Evolutionary conservation across 2,113 vertebrate genomes (phyloP).

Genomic region (Cricetomys ansorgei): DNA sequence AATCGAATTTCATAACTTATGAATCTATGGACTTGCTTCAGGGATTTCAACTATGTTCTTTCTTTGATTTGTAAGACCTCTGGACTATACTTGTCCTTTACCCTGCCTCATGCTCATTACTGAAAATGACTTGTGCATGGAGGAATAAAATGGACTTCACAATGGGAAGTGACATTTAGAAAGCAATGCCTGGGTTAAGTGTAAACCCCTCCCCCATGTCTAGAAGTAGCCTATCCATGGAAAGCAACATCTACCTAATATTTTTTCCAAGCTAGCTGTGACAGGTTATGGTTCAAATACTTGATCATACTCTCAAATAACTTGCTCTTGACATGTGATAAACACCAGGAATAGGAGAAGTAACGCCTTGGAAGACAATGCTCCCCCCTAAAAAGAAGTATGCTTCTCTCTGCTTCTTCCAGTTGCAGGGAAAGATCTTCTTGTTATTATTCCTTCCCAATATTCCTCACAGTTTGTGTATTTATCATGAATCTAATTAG

Average conservation of each 20-base stretch:
- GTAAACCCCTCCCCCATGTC: conserved; percentile 28
- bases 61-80: conserved; percentile 71
- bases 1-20: conserved; percentile 65
- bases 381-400: not conserved
- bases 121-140: conserved; percentile 66
- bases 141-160: conserved; percentile 56
- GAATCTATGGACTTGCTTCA: conserved; percentile 51
- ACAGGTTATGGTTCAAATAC: not conserved
- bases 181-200: conserved; percentile 34
- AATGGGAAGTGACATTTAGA: conserved; percentile 68
- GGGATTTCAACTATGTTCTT: conserved; percentile 66
- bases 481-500: conserved; percentile 34
- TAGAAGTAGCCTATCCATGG: not conserved
- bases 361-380: not conserved
- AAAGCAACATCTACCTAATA: conserved; percentile 10
- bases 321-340: not conserved
- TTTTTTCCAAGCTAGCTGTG: not conserved
- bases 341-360: not conserved
- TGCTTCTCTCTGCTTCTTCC: not conserved
- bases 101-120: conserved; percentile 56
- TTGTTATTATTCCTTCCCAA: not conserved
- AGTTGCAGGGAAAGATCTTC: not conserved
- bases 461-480: not conserved
- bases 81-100: conserved; percentile 69
- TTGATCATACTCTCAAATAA: not conserved